Conservation (phyloP, 2,888 invertebrate genomes). For the Schrankia costaestrigalis region DNA sequence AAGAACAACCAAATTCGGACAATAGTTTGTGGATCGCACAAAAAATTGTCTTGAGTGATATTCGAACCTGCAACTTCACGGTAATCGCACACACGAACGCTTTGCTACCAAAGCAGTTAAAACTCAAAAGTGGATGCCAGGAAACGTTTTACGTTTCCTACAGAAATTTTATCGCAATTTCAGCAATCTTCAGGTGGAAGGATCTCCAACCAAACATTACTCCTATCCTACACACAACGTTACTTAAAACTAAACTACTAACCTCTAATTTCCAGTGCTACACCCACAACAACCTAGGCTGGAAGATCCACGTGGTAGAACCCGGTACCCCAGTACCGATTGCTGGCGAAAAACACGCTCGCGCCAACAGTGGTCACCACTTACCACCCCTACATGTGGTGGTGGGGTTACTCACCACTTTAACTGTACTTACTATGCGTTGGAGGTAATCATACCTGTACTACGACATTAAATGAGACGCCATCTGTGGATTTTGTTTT, state of each 20-base stretch:
- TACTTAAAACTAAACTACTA: not conserved
- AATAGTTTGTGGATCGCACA: no score
- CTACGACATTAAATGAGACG: no score
- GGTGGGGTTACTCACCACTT: not conserved
- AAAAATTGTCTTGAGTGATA: no score
- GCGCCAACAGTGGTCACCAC: slow-evolving; percentile 19
- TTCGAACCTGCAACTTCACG: no score
- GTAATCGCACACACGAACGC: no score
- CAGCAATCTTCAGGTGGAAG: no score
- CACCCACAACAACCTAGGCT: slow-evolving; percentile 94
- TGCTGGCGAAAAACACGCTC: slow-evolving; percentile 46
- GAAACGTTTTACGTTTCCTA: no score
- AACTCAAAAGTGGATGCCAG: no score
- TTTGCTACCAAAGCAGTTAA: no score
- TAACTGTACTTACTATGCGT: not conserved
- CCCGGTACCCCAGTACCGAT: slow-evolving; percentile 76
- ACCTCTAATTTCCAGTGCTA: slow-evolving; percentile 85
- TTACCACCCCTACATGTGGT: slow-evolving; percentile 7
- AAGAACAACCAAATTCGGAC: no score
- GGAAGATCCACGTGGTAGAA: slow-evolving; percentile 94
- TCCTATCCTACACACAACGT: not conserved
- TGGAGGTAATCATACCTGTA: slow-evolving; percentile 46
- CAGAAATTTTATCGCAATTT: no score
- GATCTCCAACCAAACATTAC: no score
- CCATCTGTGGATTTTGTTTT: not conserved